Conservation (phyloP, 2,113 vertebrate genomes). For the Pedionomus torquatus region DNA sequence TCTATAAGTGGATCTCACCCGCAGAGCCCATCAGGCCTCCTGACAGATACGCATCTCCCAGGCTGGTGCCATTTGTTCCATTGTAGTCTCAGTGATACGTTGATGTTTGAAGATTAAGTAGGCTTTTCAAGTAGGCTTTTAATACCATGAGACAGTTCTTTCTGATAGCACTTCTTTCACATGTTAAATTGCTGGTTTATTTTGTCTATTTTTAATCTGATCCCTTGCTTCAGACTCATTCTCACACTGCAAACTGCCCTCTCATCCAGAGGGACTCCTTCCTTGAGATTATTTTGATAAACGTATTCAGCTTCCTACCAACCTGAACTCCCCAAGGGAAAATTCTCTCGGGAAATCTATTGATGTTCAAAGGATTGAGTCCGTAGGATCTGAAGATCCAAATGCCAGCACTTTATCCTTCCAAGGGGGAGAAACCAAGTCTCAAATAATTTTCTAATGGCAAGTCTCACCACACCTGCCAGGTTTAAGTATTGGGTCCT, state of each 20-base stretch:
- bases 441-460: background rate
- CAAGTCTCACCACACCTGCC: background rate
- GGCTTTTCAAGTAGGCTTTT: constrained; percentile 39
- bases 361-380: background rate
- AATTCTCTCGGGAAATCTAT: background rate
- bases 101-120: constrained; percentile 30
- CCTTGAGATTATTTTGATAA: constrained; percentile 23
- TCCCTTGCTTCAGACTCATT: constrained; percentile 2
- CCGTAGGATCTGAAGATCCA: background rate
- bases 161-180: background rate
- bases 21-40: background rate
- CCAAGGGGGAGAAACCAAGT: background rate
- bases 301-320: background rate
- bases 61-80: background rate
- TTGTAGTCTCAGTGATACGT: background rate
- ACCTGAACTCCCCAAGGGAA: constrained; percentile 4
- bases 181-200: background rate
- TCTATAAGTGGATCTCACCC: constrained; percentile 22
- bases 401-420: background rate
- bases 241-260: background rate
- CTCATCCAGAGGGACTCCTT: background rate
- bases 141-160: background rate
- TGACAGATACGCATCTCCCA: background rate
- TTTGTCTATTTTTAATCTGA: constrained; percentile 47
- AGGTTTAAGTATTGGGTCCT: background rate